Percentiles rank a stretch among this genome's conserved stretches.
phyloP scores from a whole-genome alignment of 2,888 invertebrate species.

The Andrena haemorrhoa region DNA sequence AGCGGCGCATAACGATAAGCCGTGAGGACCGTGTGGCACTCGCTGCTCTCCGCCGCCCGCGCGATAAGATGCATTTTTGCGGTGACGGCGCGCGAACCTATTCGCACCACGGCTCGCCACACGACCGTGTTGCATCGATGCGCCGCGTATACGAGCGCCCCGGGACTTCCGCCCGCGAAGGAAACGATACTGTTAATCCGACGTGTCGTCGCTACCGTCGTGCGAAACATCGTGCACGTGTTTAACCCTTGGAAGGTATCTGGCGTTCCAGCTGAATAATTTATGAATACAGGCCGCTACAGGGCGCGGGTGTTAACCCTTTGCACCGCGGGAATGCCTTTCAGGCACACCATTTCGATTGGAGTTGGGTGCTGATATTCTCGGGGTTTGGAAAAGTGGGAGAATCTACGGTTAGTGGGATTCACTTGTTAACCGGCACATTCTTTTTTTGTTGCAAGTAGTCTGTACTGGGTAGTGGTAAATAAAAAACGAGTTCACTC shows the following conservation, averaged over 20 bases:
- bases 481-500: too few species aligned
- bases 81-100: neutral
- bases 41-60: neutral
- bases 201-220: constrained; percentile 18
- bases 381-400: too few species aligned
- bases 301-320: too few species aligned
- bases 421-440: too few species aligned
- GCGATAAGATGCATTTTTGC: constrained; percentile 30
- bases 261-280: neutral
- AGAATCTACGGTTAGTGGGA: too few species aligned
- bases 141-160: constrained; percentile 6
- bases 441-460: too few species aligned
- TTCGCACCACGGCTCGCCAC: neutral
- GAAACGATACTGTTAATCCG: constrained; percentile 42
- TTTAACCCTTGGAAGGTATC: constrained; percentile 1
- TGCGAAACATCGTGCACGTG: neutral
- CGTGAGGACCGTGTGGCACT: neutral
- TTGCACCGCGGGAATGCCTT: too few species aligned
- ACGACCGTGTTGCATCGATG: constrained; percentile 27
- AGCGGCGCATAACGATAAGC: constrained; percentile 29
- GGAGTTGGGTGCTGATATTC: too few species aligned
- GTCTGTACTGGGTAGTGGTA: too few species aligned
- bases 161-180: constrained; percentile 24
- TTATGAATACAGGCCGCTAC: neutral
- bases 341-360: too few species aligned